Percentiles rank a stretch among this genome's conserved stretches.
These are phyloP conservation scores for Hedychridium roseum DNA, from an alignment of 2,888 invertebrate genomes.

Conservation along the genomic window DNA sequence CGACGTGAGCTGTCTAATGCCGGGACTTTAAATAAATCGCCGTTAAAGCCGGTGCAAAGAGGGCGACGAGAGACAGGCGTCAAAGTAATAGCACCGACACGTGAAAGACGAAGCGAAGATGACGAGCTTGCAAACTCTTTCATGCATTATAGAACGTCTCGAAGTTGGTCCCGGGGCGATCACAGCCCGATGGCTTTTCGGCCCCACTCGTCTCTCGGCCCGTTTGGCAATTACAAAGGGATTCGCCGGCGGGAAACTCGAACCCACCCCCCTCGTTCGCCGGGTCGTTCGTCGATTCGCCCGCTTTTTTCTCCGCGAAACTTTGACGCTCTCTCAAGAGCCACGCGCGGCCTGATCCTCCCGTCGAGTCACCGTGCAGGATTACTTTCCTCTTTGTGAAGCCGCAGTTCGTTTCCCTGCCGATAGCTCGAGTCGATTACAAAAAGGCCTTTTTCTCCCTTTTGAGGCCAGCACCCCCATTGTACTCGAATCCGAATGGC, in stretches of 20 bases:
- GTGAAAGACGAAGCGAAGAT: constrained; percentile 14
- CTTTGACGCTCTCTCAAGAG: constrained; percentile 38
- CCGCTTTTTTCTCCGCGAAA: constrained; percentile 32
- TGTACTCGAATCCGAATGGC: too few species aligned
- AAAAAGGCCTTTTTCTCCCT: too few species aligned
- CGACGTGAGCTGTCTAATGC: too few species aligned
- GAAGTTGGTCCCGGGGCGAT: constrained; percentile 11
- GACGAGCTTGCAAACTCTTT: constrained; percentile 21
- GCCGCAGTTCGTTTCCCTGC: constrained; percentile 40
- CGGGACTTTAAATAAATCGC: too few species aligned
- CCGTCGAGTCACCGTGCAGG: constrained; percentile 37
- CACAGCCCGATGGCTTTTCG: constrained; percentile 22
- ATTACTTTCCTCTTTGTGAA: constrained; percentile 42
- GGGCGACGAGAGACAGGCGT: too few species aligned
- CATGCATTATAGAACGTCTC: constrained; percentile 13
- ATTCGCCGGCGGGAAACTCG: constrained; percentile 23
- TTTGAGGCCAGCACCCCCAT: constrained; percentile 23
- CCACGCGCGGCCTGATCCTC: constrained; percentile 24
- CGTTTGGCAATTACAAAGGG: constrained; percentile 49
- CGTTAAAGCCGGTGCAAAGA: too few species aligned
- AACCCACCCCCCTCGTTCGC: constrained; percentile 8
- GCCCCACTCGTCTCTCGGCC: constrained; percentile 21
- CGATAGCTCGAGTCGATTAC: constrained; percentile 40
- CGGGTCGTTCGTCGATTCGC: constrained; percentile 4
- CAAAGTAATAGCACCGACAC: too few species aligned